Conservation (phyloP, 1,140 invertebrate species). For the Platorchestia sp. region DNA sequence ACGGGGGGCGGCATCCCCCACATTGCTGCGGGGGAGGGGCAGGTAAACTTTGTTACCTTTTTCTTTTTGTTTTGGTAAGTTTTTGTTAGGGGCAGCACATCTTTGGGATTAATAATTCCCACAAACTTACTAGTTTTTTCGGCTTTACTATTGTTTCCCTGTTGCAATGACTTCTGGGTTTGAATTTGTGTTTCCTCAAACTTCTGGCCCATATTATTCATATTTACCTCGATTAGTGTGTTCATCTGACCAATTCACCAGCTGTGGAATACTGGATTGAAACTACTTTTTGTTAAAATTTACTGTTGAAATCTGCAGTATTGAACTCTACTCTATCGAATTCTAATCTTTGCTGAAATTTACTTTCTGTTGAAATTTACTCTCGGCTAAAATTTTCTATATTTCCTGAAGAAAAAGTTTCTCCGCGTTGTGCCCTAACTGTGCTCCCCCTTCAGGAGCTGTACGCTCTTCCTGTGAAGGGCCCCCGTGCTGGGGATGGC, state of each 20-base stretch:
- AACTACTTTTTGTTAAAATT: no score
- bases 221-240: no score
- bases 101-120: not conserved
- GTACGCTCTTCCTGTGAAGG: slow-evolving; percentile 82
- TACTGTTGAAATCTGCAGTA: no score
- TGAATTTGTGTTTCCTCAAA: not conserved
- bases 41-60: slow-evolving; percentile 47
- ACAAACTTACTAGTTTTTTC: not conserved
- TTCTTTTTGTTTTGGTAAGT: not conserved
- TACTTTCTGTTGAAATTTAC: no score
- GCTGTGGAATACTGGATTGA: no score
- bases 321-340: no score
- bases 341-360: no score
- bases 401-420: not conserved
- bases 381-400: no score
- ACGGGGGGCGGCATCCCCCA: slow-evolving; percentile 63
- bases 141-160: not conserved
- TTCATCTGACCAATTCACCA: no score
- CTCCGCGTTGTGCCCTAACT: not conserved
- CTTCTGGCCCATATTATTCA: no score
- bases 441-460: slow-evolving; percentile 75
- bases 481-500: slow-evolving; percentile 69
- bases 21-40: slow-evolving; percentile 60
- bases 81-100: not conserved
- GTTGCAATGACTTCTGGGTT: not conserved